These are phyloP conservation scores for Cheirogaleus medius DNA, from an alignment of 2,113 vertebrate species.

Conservation along the genomic window DNA sequence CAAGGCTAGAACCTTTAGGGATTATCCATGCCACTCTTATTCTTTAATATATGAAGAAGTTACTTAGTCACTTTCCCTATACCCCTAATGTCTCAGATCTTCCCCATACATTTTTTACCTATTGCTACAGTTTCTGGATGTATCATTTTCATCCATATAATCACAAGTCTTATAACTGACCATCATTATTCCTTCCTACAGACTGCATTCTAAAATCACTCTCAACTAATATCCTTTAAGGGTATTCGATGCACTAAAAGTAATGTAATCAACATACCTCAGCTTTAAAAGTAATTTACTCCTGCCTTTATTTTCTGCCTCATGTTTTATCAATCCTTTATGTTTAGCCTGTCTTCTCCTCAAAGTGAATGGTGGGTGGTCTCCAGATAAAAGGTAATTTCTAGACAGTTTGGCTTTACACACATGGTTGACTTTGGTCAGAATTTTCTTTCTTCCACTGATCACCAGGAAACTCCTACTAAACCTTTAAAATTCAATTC, in stretches of 20 bases:
- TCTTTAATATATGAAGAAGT: neutral
- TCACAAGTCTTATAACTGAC: neutral
- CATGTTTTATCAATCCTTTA: neutral
- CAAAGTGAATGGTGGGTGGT: neutral
- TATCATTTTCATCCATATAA: neutral
- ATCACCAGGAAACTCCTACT: neutral
- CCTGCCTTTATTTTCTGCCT: neutral
- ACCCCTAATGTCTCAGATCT: neutral
- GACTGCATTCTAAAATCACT: neutral
- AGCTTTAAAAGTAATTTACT: neutral
- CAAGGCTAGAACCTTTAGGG: neutral
- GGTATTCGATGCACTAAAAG: neutral
- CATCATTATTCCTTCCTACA: neutral
- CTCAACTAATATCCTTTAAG: neutral
- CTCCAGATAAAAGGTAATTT: neutral
- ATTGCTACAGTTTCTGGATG: neutral
- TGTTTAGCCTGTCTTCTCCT: neutral
- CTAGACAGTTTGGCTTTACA: neutral
- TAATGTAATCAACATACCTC: neutral
- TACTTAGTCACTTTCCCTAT: neutral
- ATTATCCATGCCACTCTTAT: neutral
- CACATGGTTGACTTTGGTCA: neutral
- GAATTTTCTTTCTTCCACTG: neutral
- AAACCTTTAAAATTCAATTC: neutral
- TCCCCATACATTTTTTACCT: neutral